Evolutionary conservation across 2,888 invertebrate species (phyloP).

Genomic region (Halocaridina rubra): DNA sequence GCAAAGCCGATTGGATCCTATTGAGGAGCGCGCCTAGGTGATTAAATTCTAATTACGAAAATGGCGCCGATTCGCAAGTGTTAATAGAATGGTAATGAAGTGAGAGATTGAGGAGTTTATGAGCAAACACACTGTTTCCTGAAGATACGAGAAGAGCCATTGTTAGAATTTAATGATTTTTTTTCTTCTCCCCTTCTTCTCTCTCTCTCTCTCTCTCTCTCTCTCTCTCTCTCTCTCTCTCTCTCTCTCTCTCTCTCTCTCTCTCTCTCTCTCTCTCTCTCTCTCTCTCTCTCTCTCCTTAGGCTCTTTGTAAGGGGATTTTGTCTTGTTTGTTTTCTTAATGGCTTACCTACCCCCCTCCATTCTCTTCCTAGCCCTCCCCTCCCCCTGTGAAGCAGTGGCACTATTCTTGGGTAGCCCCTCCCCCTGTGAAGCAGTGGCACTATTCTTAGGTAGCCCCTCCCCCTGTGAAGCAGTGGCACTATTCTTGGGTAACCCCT

Average conservation of each 20-base stretch:
- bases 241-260: not conserved
- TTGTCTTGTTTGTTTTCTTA: constrained; percentile 43
- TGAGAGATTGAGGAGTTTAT: constrained; percentile 63
- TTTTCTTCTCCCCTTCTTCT: not conserved
- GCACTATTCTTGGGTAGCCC: too few relatives aligned
- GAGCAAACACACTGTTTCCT: constrained; percentile 60
- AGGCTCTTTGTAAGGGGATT: too few relatives aligned
- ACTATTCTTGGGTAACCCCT: too few relatives aligned
- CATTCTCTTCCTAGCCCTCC: too few relatives aligned
- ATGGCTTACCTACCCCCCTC: not conserved
- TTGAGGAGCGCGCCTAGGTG: constrained; percentile 63
- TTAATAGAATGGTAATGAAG: constrained; percentile 64
- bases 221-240: not conserved
- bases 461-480: too few relatives aligned
- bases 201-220: not conserved
- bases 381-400: too few relatives aligned
- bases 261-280: not conserved
- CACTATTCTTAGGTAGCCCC: too few relatives aligned
- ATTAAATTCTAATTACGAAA: constrained; percentile 64
- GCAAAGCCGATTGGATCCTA: constrained; percentile 64
- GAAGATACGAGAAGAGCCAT: constrained; percentile 53
- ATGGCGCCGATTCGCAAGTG: constrained; percentile 63
- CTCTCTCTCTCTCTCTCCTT: too few relatives aligned
- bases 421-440: too few relatives aligned
- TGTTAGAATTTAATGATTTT: constrained; percentile 53